Conservation (phyloP, 2,797 vertebrate genomes). For the Capromys pilorides region DNA sequence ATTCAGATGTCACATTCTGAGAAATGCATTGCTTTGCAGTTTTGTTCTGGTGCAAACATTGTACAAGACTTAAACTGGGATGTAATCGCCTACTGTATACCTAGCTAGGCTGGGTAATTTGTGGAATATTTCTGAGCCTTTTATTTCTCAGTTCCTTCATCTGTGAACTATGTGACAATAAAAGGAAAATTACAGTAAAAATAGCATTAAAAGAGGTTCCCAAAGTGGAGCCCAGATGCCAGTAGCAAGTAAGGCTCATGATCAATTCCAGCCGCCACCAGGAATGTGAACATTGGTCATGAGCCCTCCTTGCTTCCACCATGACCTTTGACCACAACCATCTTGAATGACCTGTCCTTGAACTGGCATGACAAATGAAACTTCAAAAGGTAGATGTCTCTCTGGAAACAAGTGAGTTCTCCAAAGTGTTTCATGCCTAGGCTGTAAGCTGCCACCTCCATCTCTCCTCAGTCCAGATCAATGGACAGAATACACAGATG, state of each 20-base stretch:
- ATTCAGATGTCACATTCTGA: not conserved
- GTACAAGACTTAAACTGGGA: not conserved
- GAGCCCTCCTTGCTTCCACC: not conserved
- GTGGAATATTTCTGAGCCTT: not conserved
- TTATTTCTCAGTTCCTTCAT: constrained; percentile 27
- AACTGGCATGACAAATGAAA: not conserved
- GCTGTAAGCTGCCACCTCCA: not conserved
- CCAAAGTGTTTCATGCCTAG: not conserved
- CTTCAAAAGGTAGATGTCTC: not conserved
- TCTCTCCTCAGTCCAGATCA: not conserved
- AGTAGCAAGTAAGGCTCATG: no score
- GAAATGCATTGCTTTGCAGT: not conserved
- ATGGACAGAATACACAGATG: not conserved
- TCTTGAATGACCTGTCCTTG: not conserved
- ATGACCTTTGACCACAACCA: not conserved
- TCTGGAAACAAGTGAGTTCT: not conserved
- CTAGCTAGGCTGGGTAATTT: not conserved
- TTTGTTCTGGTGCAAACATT: not conserved
- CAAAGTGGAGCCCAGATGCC: not conserved
- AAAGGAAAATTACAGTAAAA: not conserved
- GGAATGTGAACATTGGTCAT: not conserved
- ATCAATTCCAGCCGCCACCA: not conserved
- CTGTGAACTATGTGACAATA: not conserved
- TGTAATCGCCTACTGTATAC: not conserved
- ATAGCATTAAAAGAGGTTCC: not conserved